Conservation (phyloP, 53 echinoderm and acorn worm species). For the Holothuria leucospilota region DNA sequence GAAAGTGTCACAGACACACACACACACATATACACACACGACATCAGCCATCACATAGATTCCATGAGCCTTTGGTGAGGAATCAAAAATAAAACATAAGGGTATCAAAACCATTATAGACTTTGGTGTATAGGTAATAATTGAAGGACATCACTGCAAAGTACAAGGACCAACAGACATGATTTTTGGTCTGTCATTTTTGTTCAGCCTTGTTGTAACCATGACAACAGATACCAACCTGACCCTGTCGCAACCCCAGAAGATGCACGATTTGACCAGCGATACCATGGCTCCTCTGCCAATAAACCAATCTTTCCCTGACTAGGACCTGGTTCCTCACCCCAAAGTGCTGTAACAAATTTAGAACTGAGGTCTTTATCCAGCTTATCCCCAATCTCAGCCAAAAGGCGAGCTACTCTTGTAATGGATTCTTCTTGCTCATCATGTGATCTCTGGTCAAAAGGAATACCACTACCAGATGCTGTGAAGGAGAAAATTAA, state of each 20-base stretch:
- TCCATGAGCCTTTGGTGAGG: too few relatives aligned
- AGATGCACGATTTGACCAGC: not conserved
- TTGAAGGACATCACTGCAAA: too few relatives aligned
- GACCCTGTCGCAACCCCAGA: constrained; percentile 32
- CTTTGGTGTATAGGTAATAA: too few relatives aligned
- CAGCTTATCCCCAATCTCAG: constrained; percentile 91
- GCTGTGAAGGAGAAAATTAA: not conserved
- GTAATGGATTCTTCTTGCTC: constrained; percentile 91
- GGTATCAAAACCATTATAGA: too few relatives aligned
- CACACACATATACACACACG: too few relatives aligned
- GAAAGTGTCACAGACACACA: too few relatives aligned
- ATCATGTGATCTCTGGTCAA: constrained; percentile 62
- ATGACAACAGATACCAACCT: constrained; percentile 1
- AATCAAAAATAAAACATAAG: too few relatives aligned
- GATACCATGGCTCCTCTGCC: constrained; percentile 1
- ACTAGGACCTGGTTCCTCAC: constrained; percentile 28
- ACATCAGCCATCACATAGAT: too few relatives aligned
- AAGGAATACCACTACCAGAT: constrained; percentile 73
- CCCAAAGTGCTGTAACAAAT: constrained; percentile 39
- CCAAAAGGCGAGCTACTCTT: constrained; percentile 85
- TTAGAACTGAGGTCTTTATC: constrained; percentile 67
- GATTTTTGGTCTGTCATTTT: too few relatives aligned
- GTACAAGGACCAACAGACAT: too few relatives aligned
- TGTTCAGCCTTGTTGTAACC: too few relatives aligned
- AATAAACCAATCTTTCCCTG: constrained; percentile 10